Evolutionary conservation across 2,888 invertebrate species (phyloP).

Genomic region (Mellilla xanthometata): DNA sequence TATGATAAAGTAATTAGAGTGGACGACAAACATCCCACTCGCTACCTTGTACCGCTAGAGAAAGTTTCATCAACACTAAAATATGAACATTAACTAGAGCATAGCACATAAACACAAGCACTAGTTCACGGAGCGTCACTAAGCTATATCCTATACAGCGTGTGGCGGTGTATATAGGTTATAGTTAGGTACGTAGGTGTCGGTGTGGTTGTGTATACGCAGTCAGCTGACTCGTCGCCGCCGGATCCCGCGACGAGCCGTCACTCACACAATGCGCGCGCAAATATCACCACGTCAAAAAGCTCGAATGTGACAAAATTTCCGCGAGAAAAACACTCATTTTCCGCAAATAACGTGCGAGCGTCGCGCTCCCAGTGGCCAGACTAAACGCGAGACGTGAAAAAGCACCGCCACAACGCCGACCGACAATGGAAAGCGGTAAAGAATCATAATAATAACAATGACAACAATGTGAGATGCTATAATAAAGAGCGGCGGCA

Average conservation of each 20-base stretch:
- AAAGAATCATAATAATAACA: conserved; percentile 84
- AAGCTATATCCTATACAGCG: conserved; percentile 14
- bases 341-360: conserved; percentile 81
- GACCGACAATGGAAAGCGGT: conserved; percentile 83
- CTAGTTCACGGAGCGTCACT: conserved; percentile 17
- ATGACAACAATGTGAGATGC: conserved; percentile 83
- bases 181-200: conserved; percentile 5
- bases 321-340: conserved; percentile 73
- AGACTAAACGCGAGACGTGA: conserved; percentile 82
- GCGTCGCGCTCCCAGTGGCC: conserved; percentile 80
- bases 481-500: conserved; percentile 82
- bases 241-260: conserved; percentile 26
- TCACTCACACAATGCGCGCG: conserved; percentile 53
- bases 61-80: conserved; percentile 10
- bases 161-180: background rate
- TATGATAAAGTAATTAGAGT: no score
- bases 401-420: conserved; percentile 82
- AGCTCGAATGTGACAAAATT: conserved; percentile 61
- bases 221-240: conserved; percentile 29
- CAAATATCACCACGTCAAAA: conserved; percentile 55
- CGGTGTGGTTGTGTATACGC: background rate
- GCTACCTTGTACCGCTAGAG: background rate
- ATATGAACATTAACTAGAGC: conserved; percentile 5
- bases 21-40: no score
- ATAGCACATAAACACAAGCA: conserved; percentile 16